Evolutionary conservation across 2,888 invertebrate genomes (phyloP), one percentile per base, ranked within the genome.

Genomic region (Eucera pruinosa): DNA sequence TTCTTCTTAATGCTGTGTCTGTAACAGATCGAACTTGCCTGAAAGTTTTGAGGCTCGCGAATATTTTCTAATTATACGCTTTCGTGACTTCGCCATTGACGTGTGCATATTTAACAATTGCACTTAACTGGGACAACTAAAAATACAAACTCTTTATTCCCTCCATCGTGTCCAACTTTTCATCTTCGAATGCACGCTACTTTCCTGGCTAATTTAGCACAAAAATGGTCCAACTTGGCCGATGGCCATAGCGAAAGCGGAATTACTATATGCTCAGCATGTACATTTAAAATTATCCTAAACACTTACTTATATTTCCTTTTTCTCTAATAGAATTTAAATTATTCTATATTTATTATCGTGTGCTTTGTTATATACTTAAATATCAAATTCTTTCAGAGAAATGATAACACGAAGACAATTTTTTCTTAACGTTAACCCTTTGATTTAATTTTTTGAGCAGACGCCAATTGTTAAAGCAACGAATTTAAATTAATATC

Each of bases 41-140:
- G 30, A 39, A 55, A 33, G 41, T 55, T 62, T 50, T 2, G 15
- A 54, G 18, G 7, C 23, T 25, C 13, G 20, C 15, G 43, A 57
- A 62, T 71, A 71, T 73, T 74, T 58, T 73, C 64, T 58, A 74
- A 74, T 74, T 74, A 73, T 75, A 75, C 58, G 20, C 75, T 41
- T 65, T 58, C 65, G 75, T 74, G 64, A 65, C 75, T 73, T 47
- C 64, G 65, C 39, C 65, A 54, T 54, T 27, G 74, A 73, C 66
- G 66, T 57, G 55, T 61, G 76, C 75, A 75, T 76, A 76, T 74
- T 75, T 75, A 76, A 75, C 66, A 67, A 75, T 66, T 52, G 30
- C 57, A 27, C 61, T 39, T 27, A 77, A 77, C 62, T 76, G 77
- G 77, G 77, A 65, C 77, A 47, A 64, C 77, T 75, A 65, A 76